Evolutionary conservation across 2,888 invertebrate species (phyloP).

Genomic region (Phania funesta): DNA sequence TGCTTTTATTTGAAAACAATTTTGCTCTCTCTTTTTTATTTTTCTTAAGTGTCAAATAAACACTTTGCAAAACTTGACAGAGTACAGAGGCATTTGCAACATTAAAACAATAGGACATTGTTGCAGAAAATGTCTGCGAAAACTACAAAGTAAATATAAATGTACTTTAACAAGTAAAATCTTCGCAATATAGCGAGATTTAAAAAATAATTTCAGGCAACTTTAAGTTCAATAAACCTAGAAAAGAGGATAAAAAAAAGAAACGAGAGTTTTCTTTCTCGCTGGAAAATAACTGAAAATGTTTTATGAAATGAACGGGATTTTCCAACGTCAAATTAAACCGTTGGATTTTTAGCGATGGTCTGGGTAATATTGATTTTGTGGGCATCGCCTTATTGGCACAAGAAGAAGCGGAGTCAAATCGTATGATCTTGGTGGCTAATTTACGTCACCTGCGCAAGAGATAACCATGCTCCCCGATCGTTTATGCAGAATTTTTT

Average conservation of each 20-base stretch:
- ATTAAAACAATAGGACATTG: slow-evolving; percentile 62
- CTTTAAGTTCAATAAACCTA: slow-evolving; percentile 9
- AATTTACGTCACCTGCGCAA: too few species aligned
- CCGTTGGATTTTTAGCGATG: too few species aligned
- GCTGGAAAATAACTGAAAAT: too few species aligned
- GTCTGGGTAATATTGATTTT: too few species aligned
- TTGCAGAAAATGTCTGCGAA: slow-evolving; percentile 10
- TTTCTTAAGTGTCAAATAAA: slow-evolving; percentile 62
- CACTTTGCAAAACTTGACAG: slow-evolving; percentile 51
- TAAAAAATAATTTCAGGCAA: background rate
- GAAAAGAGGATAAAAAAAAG: background rate
- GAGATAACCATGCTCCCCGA: too few species aligned
- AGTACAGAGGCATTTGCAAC: slow-evolving; percentile 43
- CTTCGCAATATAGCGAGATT: background rate
- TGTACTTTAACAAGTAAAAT: slow-evolving; percentile 1
- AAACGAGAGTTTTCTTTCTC: background rate
- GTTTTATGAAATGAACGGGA: too few species aligned
- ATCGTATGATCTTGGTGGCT: too few species aligned
- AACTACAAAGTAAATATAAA: slow-evolving; percentile 10
- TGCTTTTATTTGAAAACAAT: slow-evolving; percentile 7
- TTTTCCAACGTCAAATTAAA: too few species aligned
- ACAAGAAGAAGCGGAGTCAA: too few species aligned
- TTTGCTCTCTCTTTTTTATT: slow-evolving; percentile 13
- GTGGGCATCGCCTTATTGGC: too few species aligned
- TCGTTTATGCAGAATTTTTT: too few species aligned